Evolutionary conservation across 2,113 vertebrate species (phyloP), one percentile per base, ranked within the genome.

Genomic region (Cariama cristata): DNA sequence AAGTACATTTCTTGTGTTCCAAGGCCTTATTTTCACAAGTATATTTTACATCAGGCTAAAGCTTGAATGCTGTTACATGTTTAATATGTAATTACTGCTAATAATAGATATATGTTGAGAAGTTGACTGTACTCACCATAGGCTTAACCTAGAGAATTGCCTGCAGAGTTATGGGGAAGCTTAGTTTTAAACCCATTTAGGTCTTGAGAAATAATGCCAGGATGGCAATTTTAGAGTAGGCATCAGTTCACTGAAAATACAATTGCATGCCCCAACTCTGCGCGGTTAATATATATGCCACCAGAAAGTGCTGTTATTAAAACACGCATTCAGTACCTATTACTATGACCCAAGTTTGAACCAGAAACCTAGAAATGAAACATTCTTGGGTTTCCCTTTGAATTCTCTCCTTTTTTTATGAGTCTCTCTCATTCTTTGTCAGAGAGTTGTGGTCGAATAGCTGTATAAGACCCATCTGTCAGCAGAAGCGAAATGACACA

Each of bases 331-430:
- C 72, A 59, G 80, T 85, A 96, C 92, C 86, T 93, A 64, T 84
- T 89, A 9, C 71, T 47, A 5, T 96, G 93, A 97, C 91, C 95
- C 62, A 12, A 38, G 67, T 89, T 97, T 94, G 96, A 97, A 97
- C 97, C 95, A 95, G 91, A 97, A 96, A 89, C 91, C 86, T 91
- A 96, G 69, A 97, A 96, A 96, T 93, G 89, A 96, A 96, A 90
- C 91, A 75, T 91, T 97, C 89, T 95, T 91, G 42, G 53, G 91
- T 93, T 97, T 96, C 91, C 49, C 62, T 96, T 96, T 97, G 94
- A 95, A 77, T 94, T 91, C 49, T 89, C 82, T 88, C 45, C 7
- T 21, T 79, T 59, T 94, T 86, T 86, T 33, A 75, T 66, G 45
- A 68, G 85, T 53, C 89, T 91, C 86, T 96, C 89, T 95, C 81